These are phyloP conservation scores for Spea hammondii DNA, from an alignment of 2,797 vertebrate species.

Conservation along the genomic window DNA sequence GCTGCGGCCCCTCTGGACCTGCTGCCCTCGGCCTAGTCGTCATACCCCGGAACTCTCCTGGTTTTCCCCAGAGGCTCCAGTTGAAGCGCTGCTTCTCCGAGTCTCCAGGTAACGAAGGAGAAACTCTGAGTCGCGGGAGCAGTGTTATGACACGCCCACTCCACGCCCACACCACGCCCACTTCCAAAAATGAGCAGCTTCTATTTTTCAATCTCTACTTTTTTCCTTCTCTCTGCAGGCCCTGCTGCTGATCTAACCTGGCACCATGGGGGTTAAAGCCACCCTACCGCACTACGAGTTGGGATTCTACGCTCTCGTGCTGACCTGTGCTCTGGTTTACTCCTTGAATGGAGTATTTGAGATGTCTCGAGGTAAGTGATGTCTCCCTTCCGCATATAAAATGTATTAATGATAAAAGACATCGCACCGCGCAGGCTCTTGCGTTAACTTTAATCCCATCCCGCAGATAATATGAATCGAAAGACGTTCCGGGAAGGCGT, in stretches of 20 bases:
- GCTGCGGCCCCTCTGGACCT: too few relatives aligned
- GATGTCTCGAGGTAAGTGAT: conserved; percentile 81
- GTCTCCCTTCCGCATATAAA: background rate
- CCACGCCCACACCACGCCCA: too few relatives aligned
- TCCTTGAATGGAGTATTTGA: conserved; percentile 83
- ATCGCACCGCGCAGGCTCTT: too few relatives aligned
- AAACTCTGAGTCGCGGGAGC: too few relatives aligned
- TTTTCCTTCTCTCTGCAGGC: background rate
- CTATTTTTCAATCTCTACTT: background rate
- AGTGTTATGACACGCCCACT: too few relatives aligned
- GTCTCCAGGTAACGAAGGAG: too few relatives aligned
- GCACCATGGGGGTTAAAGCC: conserved; percentile 84
- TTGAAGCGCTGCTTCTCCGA: too few relatives aligned
- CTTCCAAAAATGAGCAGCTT: too few relatives aligned
- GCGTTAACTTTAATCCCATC: conserved; percentile 38
- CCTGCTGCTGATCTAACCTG: conserved; percentile 12
- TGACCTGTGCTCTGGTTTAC: conserved; percentile 83
- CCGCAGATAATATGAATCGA: conserved; percentile 80
- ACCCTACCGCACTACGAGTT: conserved; percentile 85
- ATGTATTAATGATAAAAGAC: too few relatives aligned
- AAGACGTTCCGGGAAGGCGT: conserved; percentile 82
- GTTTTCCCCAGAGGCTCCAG: too few relatives aligned
- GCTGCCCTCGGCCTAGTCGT: too few relatives aligned
- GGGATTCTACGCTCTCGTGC: conserved; percentile 80
- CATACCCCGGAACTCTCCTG: too few relatives aligned